Evolutionary conservation across 2,888 invertebrate species (phyloP).

Genomic region (Sphaerophoria taeniata): DNA sequence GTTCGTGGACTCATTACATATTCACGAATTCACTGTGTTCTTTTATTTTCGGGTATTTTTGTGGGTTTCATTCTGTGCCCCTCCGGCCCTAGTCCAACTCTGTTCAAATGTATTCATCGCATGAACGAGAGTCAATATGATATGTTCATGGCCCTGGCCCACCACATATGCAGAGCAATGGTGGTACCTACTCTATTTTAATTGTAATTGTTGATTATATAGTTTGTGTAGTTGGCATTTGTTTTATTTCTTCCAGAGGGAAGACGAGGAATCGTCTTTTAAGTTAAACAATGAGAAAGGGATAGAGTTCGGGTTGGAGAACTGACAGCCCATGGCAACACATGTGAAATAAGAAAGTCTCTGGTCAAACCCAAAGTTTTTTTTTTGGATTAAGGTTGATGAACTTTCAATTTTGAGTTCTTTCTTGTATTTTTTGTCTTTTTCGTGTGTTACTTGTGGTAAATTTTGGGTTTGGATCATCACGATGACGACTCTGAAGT

Average conservation of each 20-base stretch:
- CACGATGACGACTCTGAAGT: conserved; percentile 21
- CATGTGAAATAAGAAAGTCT: conserved; percentile 56
- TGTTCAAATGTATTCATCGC: conserved; percentile 27
- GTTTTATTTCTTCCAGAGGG: conserved; percentile 54
- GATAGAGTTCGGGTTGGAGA: conserved; percentile 26
- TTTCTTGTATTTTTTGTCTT: conserved; percentile 71
- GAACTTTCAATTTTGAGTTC: conserved; percentile 77
- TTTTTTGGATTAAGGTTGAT: conserved; percentile 78
- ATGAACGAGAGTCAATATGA: neutral
- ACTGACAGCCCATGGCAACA: conserved; percentile 34
- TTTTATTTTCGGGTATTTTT: conserved; percentile 62
- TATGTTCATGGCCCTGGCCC: neutral
- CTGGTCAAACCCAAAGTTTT: conserved; percentile 74
- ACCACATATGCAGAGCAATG: neutral
- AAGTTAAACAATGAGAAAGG: neutral
- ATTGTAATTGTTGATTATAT: conserved; percentile 61
- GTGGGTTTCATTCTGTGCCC: conserved; percentile 31
- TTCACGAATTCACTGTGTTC: conserved; percentile 67
- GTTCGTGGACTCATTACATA: conserved; percentile 72
- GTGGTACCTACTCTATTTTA: conserved; percentile 69
- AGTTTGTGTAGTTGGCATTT: conserved; percentile 59
- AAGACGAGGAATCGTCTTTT: neutral
- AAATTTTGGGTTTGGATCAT: conserved; percentile 60
- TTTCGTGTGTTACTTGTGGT: conserved; percentile 58
- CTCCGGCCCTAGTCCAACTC: neutral